A percentile compares a stretch with the other conserved stretches of the same genome.
Evolutionary conservation across 2,888 invertebrate genomes (phyloP).

Genomic region (Neoaliturus tenellus): DNA sequence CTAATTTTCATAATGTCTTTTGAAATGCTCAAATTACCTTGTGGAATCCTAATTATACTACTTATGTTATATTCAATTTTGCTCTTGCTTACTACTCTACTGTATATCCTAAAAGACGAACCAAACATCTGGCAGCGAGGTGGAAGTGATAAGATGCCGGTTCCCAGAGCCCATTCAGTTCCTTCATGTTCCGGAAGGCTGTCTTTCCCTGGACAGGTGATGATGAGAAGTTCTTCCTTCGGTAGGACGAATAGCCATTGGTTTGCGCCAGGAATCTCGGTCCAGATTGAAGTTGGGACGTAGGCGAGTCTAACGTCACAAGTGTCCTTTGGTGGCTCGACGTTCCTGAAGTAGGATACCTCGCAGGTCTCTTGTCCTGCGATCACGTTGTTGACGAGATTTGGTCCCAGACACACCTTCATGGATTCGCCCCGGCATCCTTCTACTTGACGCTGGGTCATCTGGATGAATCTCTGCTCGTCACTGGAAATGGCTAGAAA

Average conservation of each 20-base stretch:
- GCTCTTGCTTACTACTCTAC: neutral
- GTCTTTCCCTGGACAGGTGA: neutral
- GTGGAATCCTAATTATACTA: neutral
- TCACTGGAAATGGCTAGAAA: too few species aligned
- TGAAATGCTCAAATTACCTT: neutral
- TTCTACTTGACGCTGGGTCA: too few species aligned
- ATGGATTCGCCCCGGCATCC: neutral
- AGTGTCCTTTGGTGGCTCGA: neutral
- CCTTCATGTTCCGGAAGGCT: neutral
- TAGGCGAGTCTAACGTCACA: neutral
- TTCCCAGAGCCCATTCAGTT: neutral
- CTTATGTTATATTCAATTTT: conserved; percentile 1
- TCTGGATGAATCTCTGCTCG: too few species aligned
- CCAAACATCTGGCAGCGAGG: neutral
- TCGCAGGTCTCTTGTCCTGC: conserved; percentile 15
- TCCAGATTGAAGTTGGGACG: conserved; percentile 20
- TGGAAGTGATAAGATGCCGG: neutral
- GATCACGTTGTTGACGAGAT: neutral
- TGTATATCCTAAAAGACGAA: neutral
- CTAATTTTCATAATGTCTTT: neutral
- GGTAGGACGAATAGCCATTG: conserved; percentile 23
- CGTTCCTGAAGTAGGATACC: neutral
- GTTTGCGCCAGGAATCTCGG: neutral
- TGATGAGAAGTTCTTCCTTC: neutral
- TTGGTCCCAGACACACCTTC: neutral